Percentiles rank a stretch among this genome's conserved stretches.
phyloP scores from a whole-genome alignment of 1,140 invertebrate species.

The Samia ricini region DNA sequence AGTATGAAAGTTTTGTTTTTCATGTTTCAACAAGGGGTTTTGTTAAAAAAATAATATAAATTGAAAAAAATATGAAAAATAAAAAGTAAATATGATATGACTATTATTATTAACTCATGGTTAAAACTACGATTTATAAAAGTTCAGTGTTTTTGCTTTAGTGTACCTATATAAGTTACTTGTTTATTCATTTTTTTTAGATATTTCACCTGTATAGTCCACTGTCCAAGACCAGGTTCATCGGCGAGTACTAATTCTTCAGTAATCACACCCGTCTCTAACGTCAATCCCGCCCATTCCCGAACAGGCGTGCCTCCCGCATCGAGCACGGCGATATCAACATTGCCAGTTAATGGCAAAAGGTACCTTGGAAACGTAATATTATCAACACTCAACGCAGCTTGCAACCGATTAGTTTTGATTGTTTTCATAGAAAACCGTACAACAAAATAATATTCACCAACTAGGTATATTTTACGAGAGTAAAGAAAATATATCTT shows the following conservation, averaged over 20 bases:
- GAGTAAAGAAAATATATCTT: not conserved
- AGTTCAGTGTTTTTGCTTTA: too few species aligned
- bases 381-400: not conserved
- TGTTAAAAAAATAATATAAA: too few species aligned
- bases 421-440: not conserved
- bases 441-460: not conserved
- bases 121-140: too few species aligned
- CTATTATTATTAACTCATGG: too few species aligned
- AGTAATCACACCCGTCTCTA: constrained; percentile 87
- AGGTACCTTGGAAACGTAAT: constrained; percentile 44
- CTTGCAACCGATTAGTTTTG: not conserved
- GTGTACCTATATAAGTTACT: not conserved
- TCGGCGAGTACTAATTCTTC: constrained; percentile 89
- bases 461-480: not conserved
- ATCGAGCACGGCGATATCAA: constrained; percentile 80
- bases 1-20: not conserved
- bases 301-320: constrained; percentile 89
- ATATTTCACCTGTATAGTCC: constrained; percentile 85
- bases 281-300: constrained; percentile 84
- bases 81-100: too few species aligned
- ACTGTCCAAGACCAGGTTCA: constrained; percentile 93
- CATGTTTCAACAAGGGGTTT: not conserved
- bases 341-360: constrained; percentile 48
- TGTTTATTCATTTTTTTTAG: not conserved
- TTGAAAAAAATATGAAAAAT: too few species aligned